Percentiles rank a stretch among this genome's conserved stretches.
Conservation (phyloP, 2,888 invertebrate species). For the Cryptus viduatorius region DNA sequence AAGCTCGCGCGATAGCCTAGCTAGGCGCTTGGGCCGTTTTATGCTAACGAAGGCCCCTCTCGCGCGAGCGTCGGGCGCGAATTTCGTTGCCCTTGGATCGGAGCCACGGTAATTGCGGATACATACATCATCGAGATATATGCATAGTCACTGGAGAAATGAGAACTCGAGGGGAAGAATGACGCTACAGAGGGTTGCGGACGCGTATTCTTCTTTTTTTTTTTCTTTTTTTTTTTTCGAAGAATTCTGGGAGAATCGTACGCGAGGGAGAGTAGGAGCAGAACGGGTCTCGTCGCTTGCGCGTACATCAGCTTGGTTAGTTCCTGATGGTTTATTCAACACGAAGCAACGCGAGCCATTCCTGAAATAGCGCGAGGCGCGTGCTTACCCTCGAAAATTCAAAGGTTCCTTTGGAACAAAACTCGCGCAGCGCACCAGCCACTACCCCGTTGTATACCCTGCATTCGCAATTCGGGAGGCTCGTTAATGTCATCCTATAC, state of each 20-base stretch:
- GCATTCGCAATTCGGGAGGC: conserved; percentile 69
- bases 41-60: conserved; percentile 61
- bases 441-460: conserved; percentile 57
- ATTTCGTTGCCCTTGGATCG: conserved; percentile 67
- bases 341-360: conserved; percentile 68
- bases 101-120: conserved; percentile 68
- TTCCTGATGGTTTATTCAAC: conserved; percentile 70
- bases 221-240: conserved; percentile 16
- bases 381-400: conserved; percentile 69
- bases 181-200: conserved; percentile 41
- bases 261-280: conserved; percentile 26
- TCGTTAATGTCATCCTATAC: conserved; percentile 67
- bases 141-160: conserved; percentile 61
- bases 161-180: conserved; percentile 50
- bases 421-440: conserved; percentile 47
- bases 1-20: conserved; percentile 41
- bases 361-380: conserved; percentile 66
- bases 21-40: conserved; percentile 28
- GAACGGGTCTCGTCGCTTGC: conserved; percentile 45
- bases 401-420: conserved; percentile 65
- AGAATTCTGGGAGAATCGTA: conserved; percentile 49
- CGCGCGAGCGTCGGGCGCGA: conserved; percentile 19
- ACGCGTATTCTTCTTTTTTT: background rate
- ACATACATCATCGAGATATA: conserved; percentile 53
- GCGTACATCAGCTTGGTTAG: conserved; percentile 69